Evolutionary conservation across 2,113 vertebrate species (phyloP), one percentile per base, ranked within the genome.

Genomic region (Eleginops maclovinus): DNA sequence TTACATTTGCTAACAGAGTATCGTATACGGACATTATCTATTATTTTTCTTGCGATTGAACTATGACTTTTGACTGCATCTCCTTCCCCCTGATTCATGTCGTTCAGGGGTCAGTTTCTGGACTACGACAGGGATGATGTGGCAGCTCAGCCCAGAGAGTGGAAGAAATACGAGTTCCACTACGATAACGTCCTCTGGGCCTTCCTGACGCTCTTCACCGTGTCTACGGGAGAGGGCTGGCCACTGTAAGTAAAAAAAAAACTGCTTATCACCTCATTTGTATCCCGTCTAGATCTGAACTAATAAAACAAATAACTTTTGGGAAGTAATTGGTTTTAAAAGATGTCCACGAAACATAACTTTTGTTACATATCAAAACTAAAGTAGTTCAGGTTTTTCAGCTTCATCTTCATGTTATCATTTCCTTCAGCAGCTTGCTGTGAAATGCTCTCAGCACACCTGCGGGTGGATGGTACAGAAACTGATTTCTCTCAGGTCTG

Each of bases 111-210:
- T 72, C 96, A 99, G 68, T 99, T 99, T 85, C 85, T 99, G 65
- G 96, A 97, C 72, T 99, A 99, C 0, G 96, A 96, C 80, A 96
- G 92, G 72, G 95, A 97, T 0, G 93, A 95, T 1, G 96, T 99
- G 74, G 92, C 95, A 1, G 97, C 97, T 0, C 94, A 99, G 69
- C 95, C 95, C 4, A 94, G 98, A 70, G 96, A 96, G 87, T 99
- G 98, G 98, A 98, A 95, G 90, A 99, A 99, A 56, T 99, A 98
- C 0, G 97, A 99, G 4, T 99, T 99, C 83, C 98, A 99, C 89
- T 99, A 99, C 0, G 98, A 99, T 90, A 99, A 99, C 0, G 97
- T 99, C 51, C 96, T 99, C 54, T 99, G 98, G 98, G 98, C 98
- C 24, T 95, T 99, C 85, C 94, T 99, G 31, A 99, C 98, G 0